A percentile compares a stretch with the other conserved stretches of the same genome.
Evolutionary conservation across 2,888 invertebrate species (phyloP).

Genomic region (Agrotis ipsilon): DNA sequence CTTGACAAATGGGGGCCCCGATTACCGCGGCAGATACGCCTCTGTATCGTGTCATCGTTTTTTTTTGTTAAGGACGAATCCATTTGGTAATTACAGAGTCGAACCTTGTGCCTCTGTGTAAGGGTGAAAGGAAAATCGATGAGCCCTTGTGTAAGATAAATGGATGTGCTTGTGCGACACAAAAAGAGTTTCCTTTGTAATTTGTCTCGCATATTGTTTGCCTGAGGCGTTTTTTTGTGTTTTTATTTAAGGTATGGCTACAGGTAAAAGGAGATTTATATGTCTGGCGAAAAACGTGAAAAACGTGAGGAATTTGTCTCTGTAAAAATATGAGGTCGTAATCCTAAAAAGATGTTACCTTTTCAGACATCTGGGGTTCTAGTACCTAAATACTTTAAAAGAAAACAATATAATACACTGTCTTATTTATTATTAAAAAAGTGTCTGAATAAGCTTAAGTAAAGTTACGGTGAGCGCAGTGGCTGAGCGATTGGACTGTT

Average conservation of each 20-base stretch:
- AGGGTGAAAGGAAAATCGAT: constrained; percentile 48
- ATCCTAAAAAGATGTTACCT: too few relatives aligned
- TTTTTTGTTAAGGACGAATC: constrained; percentile 32
- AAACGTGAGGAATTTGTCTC: neutral
- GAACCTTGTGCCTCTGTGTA: constrained; percentile 1
- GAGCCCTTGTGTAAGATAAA: constrained; percentile 42
- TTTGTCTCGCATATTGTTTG: constrained; percentile 13
- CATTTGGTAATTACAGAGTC: constrained; percentile 41
- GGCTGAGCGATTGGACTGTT: too few relatives aligned
- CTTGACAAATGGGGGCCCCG: too few relatives aligned
- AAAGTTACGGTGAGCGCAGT: too few relatives aligned
- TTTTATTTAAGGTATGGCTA: neutral
- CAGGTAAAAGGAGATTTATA: too few relatives aligned
- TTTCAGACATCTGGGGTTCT: too few relatives aligned
- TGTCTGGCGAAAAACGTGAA: constrained; percentile 1
- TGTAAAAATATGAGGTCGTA: neutral
- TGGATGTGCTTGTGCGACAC: constrained; percentile 38
- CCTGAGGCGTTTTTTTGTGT: neutral
- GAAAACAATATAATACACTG: too few relatives aligned
- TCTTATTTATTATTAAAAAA: too few relatives aligned
- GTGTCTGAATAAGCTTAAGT: too few relatives aligned
- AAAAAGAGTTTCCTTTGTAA: constrained; percentile 37
- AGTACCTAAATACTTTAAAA: too few relatives aligned
- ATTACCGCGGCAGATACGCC: too few relatives aligned
- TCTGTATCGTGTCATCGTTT: constrained; percentile 29